phyloP scores from a whole-genome alignment of 2,797 vertebrate genomes.

The Sardinella longiceps region DNA sequence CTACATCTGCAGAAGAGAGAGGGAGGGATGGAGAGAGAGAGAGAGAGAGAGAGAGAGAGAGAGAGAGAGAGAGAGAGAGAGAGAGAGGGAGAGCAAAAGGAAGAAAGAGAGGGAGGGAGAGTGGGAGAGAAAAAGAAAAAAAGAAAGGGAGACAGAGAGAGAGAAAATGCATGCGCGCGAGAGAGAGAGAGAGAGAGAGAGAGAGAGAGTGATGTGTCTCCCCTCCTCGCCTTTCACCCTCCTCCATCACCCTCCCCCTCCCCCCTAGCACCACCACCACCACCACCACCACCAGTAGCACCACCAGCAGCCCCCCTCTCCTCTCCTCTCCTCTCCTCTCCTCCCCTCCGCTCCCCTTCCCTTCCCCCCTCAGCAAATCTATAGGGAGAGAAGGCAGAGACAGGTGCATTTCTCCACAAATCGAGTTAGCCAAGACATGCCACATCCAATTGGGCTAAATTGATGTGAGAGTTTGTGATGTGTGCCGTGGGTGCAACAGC shows the following conservation, averaged over 20 bases:
- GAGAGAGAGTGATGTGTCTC: constrained; percentile 33
- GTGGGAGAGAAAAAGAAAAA: not conserved
- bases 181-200: constrained; percentile 52
- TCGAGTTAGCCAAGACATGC: constrained; percentile 99
- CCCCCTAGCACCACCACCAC: constrained; percentile 18
- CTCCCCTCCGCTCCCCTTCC: constrained; percentile 50
- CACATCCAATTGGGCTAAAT: constrained; percentile 99
- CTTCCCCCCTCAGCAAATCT: constrained; percentile 86
- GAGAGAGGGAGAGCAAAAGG: not conserved
- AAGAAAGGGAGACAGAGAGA: constrained; percentile 37
- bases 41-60: not conserved
- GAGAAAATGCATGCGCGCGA: constrained; percentile 59
- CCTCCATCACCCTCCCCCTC: not conserved
- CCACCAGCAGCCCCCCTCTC: not conserved
- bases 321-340: constrained; percentile 35
- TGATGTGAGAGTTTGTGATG: constrained; percentile 99
- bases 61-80: not conserved
- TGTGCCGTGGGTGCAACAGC: constrained; percentile 97
- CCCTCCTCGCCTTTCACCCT: constrained; percentile 44
- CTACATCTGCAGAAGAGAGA: constrained; percentile 71
- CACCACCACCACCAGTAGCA: constrained; percentile 24
- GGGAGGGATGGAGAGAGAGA: not conserved
- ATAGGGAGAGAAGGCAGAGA: constrained; percentile 99
- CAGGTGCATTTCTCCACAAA: constrained; percentile 99
- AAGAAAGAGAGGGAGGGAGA: not conserved